phyloP scores from a whole-genome alignment of 2,113 vertebrate genomes.

The Mustelus asterias region DNA sequence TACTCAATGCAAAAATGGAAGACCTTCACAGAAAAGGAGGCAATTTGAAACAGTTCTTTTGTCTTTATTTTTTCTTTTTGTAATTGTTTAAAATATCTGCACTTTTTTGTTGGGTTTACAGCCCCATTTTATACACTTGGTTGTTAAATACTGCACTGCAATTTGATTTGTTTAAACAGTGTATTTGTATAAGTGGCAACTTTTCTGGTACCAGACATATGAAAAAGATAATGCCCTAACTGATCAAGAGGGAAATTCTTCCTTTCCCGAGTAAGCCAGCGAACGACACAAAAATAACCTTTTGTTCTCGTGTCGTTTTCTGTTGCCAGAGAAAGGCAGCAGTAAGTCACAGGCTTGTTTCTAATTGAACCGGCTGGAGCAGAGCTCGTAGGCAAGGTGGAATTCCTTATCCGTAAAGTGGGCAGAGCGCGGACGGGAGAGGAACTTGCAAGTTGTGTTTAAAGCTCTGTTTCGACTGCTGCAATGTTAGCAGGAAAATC shows the following conservation, averaged over 20 bases:
- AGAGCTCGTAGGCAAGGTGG: not conserved
- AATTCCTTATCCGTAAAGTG: too few relatives aligned
- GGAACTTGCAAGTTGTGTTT: not conserved
- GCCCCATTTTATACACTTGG: not conserved
- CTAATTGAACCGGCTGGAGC: not conserved
- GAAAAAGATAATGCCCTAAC: not conserved
- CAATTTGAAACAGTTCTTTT: not conserved
- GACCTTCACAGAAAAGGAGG: not conserved
- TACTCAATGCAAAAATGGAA: not conserved
- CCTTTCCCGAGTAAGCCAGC: not conserved
- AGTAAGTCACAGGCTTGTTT: not conserved
- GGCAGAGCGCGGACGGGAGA: too few relatives aligned
- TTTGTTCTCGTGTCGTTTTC: not conserved
- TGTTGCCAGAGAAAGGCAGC: not conserved
- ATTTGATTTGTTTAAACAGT: not conserved
- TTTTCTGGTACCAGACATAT: conserved; percentile 20
- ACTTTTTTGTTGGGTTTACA: conserved; percentile 29
- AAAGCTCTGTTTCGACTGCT: not conserved
- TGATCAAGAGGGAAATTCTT: not conserved
- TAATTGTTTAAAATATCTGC: conserved; percentile 25
- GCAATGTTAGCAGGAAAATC: too few relatives aligned
- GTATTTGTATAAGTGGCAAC: conserved; percentile 14
- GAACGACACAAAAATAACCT: not conserved
- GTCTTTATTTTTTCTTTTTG: not conserved
- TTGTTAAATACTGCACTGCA: conserved; percentile 28